Evolutionary conservation across 2,797 vertebrate species (phyloP), one percentile per base, ranked within the genome.

Genomic region (Perodicticus potto): DNA sequence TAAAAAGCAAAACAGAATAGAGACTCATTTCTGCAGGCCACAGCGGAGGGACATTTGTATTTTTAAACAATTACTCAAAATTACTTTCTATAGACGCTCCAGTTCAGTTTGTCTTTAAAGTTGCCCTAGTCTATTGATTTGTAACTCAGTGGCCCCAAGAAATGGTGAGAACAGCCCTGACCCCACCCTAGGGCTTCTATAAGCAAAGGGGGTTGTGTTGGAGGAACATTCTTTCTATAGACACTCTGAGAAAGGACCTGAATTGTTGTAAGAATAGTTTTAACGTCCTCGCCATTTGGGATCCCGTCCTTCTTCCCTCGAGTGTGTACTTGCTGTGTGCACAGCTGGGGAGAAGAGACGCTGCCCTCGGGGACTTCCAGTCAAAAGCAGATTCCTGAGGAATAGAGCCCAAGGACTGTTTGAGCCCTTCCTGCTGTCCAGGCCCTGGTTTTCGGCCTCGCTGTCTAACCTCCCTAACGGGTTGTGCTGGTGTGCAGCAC

Each of bases 11-110:
- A 86, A 43, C 3, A 14, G 78, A 82, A 95, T 55, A 85, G 94
- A 89, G 5, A 78, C 94, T 95, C 87, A 7, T 83, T 96, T 96
- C 84, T 96, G 74, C 73, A 81, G 92, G 87, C 32, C 19, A 2
- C 2, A 43, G 72, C 14, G 37, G 83, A 94, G 57, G 70, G 25
- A 45, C 0, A 11, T 78, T 53, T 27, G 3, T 94, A 49, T 90
- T 96, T 96, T 94, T 95, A 78, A 43, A 97, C 7, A 84, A n/a
- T 73, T 27, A 89, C 29, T 72, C 63, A 11, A 88, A 83, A 4
- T 94, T 87, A 72, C 83, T 82, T 89, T 84, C 63, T 69, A 1
- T 80, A 72, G 91, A 96, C 45, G 2, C 49, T 86, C 80, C 0
- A 61, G 61, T 90, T 63, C 49, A 80, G 76, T 72, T 27, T 61